A percentile compares a stretch with the other conserved stretches of the same genome.
Evolutionary conservation across 2,113 vertebrate species (phyloP).

Genomic region (Neopipo cinnamomea): DNA sequence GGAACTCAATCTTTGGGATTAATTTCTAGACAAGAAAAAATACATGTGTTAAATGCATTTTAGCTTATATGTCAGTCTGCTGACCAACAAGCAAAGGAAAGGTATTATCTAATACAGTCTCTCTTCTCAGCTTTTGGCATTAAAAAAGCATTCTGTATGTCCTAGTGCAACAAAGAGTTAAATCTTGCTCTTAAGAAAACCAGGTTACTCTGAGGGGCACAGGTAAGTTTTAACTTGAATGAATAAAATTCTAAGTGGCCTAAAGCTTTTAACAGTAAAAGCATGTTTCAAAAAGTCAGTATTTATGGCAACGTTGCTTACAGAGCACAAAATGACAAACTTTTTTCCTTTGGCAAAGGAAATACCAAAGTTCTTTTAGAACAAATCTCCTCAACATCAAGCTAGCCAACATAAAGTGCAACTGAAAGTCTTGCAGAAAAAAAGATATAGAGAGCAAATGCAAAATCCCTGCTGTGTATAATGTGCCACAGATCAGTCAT

Average conservation of each 20-base stretch:
- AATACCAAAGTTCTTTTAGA: neutral
- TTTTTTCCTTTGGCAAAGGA: neutral
- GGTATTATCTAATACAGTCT: neutral
- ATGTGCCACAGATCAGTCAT: neutral
- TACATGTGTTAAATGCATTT: neutral
- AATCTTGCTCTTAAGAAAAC: neutral
- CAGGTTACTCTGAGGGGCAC: neutral
- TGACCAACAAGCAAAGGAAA: neutral
- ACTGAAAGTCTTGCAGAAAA: neutral
- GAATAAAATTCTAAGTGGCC: neutral
- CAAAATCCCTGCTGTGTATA: neutral
- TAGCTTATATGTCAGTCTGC: neutral
- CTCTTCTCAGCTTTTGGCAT: neutral
- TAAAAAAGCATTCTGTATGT: neutral
- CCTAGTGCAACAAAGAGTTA: neutral
- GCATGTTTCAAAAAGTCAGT: neutral
- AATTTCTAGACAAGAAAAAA: conserved; percentile 79
- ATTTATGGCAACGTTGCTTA: neutral
- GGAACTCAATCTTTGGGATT: conserved; percentile 92
- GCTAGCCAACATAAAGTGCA: neutral
- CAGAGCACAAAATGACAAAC: neutral
- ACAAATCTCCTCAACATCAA: neutral
- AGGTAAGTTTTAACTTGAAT: neutral
- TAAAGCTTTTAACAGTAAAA: neutral
- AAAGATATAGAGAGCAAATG: neutral